Percentiles rank a stretch among this genome's conserved stretches.
These are phyloP conservation scores for Pseudopleuronectes americanus DNA, from an alignment of 2,797 vertebrate genomes.

Conservation along the genomic window DNA sequence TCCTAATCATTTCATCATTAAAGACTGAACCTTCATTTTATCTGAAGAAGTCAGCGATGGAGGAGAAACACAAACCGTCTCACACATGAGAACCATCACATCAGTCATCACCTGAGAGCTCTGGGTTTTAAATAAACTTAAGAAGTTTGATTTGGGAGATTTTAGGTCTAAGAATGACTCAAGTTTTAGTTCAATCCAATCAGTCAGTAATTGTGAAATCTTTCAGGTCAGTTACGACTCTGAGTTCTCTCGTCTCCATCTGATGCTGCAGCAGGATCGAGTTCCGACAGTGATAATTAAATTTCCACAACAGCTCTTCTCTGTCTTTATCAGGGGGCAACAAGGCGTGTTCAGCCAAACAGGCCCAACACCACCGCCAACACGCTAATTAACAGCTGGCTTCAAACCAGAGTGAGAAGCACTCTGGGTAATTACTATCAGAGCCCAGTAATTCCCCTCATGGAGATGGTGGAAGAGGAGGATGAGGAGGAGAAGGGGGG, in stretches of 20 bases:
- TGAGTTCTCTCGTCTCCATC: not conserved
- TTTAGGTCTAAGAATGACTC: no score
- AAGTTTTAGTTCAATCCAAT: no score
- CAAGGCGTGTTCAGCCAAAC: slow-evolving; percentile 22
- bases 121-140: no score
- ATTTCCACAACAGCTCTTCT: slow-evolving; percentile 14
- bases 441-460: not conserved
- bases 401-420: slow-evolving; percentile 20
- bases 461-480: not conserved
- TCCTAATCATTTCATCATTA: slow-evolving; percentile 58
- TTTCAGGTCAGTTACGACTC: no score
- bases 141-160: no score
- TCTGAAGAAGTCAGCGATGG: slow-evolving; percentile 20
- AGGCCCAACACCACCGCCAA: slow-evolving; percentile 1
- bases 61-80: not conserved
- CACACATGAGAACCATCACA: no score
- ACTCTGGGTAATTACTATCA: slow-evolving; percentile 38
- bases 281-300: slow-evolving; percentile 22
- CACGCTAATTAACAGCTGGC: slow-evolving; percentile 37
- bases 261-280: not conserved
- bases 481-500: not conserved
- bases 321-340: slow-evolving; percentile 31
- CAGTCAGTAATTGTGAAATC: no score
- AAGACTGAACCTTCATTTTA: slow-evolving; percentile 14
- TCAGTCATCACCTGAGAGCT: no score